A percentile compares a stretch with the other conserved stretches of the same genome.
These are phyloP conservation scores for Neomonachus schauinslandi DNA, from an alignment of 2,113 vertebrate species.

Conservation along the genomic window DNA sequence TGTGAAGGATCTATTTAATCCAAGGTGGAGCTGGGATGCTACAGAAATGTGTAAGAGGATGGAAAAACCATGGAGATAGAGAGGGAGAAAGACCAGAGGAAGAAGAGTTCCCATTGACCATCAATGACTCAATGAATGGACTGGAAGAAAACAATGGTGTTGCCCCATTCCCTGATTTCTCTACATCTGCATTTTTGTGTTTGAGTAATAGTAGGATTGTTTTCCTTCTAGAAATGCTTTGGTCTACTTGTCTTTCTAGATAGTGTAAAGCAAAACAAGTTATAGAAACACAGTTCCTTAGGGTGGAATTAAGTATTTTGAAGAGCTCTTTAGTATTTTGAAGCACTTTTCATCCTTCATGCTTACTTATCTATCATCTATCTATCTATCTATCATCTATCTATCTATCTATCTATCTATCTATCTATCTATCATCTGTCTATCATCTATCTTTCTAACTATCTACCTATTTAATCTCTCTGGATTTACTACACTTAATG, in stretches of 20 bases:
- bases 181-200: not conserved
- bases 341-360: not conserved
- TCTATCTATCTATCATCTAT: not conserved
- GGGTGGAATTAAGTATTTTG: not conserved
- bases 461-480: not conserved
- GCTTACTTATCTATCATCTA: not conserved
- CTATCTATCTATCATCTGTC: not conserved
- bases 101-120: not conserved
- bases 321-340: not conserved
- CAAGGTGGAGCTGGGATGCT: not conserved
- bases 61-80: not conserved
- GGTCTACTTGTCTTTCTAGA: not conserved
- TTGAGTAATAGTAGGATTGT: not conserved
- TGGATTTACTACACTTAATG: not conserved
- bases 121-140: not conserved
- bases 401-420: not conserved
- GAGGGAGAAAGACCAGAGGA: not conserved
- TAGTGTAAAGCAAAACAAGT: not conserved
- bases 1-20: not conserved
- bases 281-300: not conserved
- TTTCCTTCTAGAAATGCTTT: conserved; percentile 30
- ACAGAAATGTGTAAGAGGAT: not conserved
- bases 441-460: not conserved
- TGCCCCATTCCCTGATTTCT: not conserved
- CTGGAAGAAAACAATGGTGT: not conserved